Evolutionary conservation across 64 coral and sea anemone genomes (phyloP).

Genomic region (Catalaphyllia jardinei): DNA sequence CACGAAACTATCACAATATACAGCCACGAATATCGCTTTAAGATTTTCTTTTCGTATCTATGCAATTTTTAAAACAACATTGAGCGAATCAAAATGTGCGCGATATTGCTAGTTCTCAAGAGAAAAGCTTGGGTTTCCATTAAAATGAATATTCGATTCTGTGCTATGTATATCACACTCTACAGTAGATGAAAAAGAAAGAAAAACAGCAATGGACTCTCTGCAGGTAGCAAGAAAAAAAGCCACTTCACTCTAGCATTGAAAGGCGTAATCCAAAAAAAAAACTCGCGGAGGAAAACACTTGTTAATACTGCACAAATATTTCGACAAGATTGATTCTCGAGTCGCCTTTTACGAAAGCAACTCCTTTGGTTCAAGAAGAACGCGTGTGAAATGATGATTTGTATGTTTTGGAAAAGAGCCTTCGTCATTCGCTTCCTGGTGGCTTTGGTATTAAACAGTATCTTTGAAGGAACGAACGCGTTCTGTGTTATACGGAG

Average conservation of each 20-base stretch:
- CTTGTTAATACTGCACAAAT: background rate
- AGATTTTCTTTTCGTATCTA: slow-evolving; percentile 4
- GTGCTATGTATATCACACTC: background rate
- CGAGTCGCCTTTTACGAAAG: background rate
- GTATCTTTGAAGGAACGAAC: background rate
- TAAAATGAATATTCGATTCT: background rate
- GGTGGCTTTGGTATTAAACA: background rate
- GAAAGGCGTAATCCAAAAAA: background rate
- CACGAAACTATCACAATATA: background rate
- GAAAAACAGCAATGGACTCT: background rate
- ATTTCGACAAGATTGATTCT: background rate
- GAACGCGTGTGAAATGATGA: background rate
- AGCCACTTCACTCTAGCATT: background rate
- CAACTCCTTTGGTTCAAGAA: background rate
- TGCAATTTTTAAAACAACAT: slow-evolving; percentile 14
- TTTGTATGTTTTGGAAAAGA: background rate
- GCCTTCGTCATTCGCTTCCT: background rate
- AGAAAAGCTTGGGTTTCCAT: no score
- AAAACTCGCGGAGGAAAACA: background rate
- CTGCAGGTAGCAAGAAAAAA: background rate
- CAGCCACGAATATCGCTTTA: background rate
- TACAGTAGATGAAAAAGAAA: background rate
- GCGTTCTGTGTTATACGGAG: background rate
- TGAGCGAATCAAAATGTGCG: no score
- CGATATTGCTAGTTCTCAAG: background rate